A percentile compares a stretch with the other conserved stretches of the same genome.
Evolutionary conservation across 2,113 vertebrate genomes (phyloP).

Genomic region (Pycnonotus jocosus): DNA sequence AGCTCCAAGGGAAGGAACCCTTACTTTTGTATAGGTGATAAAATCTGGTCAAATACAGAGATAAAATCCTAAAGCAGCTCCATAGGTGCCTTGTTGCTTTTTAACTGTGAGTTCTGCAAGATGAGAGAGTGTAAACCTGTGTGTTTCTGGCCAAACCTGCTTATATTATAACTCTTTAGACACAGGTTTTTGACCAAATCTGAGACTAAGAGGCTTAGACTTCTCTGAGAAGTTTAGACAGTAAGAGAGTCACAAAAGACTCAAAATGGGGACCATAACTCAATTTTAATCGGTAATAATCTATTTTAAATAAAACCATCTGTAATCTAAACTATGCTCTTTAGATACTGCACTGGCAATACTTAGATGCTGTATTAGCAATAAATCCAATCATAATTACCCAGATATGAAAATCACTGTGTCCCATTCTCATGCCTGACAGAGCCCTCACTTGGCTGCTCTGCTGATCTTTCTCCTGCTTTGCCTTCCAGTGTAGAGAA

Average conservation of each 20-base stretch:
- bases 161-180: neutral
- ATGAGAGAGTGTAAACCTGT: neutral
- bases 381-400: neutral
- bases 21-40: neutral
- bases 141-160: neutral
- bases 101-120: neutral
- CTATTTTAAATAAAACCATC: neutral
- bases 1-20: neutral
- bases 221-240: neutral
- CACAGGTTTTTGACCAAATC: neutral
- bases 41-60: neutral
- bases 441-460: neutral
- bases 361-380: neutral
- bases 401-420: neutral
- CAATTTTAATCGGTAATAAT: neutral
- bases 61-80: neutral
- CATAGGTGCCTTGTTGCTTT: neutral
- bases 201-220: neutral
- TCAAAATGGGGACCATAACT: neutral
- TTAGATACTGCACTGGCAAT: neutral
- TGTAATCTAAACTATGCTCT: neutral
- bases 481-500: neutral
- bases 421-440: neutral
- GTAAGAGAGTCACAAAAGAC: neutral
- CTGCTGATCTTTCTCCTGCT: neutral